These are phyloP conservation scores for Leucoma salicis DNA, from an alignment of 2,888 invertebrate species.

Conservation along the genomic window DNA sequence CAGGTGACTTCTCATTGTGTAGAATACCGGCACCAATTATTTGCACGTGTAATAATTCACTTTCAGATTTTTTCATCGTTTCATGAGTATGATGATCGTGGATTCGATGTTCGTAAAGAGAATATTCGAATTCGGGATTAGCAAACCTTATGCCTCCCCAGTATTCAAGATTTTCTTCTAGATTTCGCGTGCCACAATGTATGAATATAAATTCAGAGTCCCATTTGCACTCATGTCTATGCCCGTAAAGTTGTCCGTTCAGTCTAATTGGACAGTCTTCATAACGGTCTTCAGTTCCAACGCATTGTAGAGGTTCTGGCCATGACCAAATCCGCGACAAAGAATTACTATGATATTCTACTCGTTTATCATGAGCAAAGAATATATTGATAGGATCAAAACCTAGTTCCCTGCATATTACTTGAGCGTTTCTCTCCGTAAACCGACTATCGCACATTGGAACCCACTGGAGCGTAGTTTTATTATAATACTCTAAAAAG, in stretches of 20 bases:
- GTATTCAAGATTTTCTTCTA: slow-evolving; percentile 85
- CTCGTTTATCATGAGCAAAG: slow-evolving; percentile 91
- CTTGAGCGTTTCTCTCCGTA: slow-evolving; percentile 97
- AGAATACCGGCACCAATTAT: slow-evolving; percentile 96
- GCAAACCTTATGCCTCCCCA: slow-evolving; percentile 99
- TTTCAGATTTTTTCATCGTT: slow-evolving; percentile 85
- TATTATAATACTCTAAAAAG: slow-evolving; percentile 97
- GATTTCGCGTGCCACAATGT: slow-evolving; percentile 90
- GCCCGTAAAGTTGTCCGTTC: slow-evolving; percentile 94
- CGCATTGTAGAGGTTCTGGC: slow-evolving; percentile 95
- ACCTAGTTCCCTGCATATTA: slow-evolving; percentile 96
- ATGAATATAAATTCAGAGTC: slow-evolving; percentile 96
- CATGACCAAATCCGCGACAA: slow-evolving; percentile 95
- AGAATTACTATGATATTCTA: slow-evolving; percentile 94
- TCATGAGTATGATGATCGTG: slow-evolving; percentile 92
- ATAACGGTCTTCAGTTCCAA: slow-evolving; percentile 87
- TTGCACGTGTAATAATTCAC: slow-evolving; percentile 89
- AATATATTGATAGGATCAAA: slow-evolving; percentile 94
- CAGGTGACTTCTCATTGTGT: slow-evolving; percentile 97
- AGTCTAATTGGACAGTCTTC: slow-evolving; percentile 93
- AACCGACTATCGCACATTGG: slow-evolving; percentile 98
- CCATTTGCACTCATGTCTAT: slow-evolving; percentile 93
- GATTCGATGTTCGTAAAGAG: slow-evolving; percentile 89
- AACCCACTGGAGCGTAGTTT: slow-evolving; percentile 97
- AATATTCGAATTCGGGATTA: slow-evolving; percentile 93